A percentile compares a stretch with the other conserved stretches of the same genome.
phyloP scores from a whole-genome alignment of 2,888 invertebrate species.

The Aphrophora alni region DNA sequence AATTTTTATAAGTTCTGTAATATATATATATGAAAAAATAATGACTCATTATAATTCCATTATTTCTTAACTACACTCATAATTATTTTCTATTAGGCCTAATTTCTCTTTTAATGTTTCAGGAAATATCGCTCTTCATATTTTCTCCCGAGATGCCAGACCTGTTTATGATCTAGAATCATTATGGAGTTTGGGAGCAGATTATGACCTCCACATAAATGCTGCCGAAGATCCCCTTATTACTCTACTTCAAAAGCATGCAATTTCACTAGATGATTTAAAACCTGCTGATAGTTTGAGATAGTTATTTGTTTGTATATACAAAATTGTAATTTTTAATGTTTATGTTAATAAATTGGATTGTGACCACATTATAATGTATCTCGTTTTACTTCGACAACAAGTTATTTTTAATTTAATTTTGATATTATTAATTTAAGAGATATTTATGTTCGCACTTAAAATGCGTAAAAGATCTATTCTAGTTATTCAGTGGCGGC shows the following conservation, averaged over 20 bases:
- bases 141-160: slow-evolving; percentile 77
- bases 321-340: background rate
- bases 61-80: too few relatives aligned
- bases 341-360: background rate
- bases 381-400: too few relatives aligned
- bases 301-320: background rate
- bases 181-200: slow-evolving; percentile 85
- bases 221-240: slow-evolving; percentile 66
- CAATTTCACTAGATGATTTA: slow-evolving; percentile 67
- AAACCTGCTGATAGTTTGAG: background rate
- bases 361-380: background rate
- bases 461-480: too few relatives aligned
- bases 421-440: too few relatives aligned
- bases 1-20: too few relatives aligned
- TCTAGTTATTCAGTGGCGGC: too few relatives aligned
- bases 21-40: too few relatives aligned
- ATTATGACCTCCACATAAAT: slow-evolving; percentile 75
- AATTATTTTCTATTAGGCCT: too few relatives aligned
- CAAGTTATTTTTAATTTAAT: too few relatives aligned
- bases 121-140: slow-evolving; percentile 92
- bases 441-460: too few relatives aligned
- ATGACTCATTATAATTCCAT: too few relatives aligned
- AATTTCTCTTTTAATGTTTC: slow-evolving; percentile 52
- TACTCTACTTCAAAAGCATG: slow-evolving; percentile 72
- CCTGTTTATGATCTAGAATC: slow-evolving; percentile 85